A percentile compares a stretch with the other conserved stretches of the same genome.
phyloP scores from a whole-genome alignment of 1,140 invertebrate species.

The Macrostomum lignano region DNA sequence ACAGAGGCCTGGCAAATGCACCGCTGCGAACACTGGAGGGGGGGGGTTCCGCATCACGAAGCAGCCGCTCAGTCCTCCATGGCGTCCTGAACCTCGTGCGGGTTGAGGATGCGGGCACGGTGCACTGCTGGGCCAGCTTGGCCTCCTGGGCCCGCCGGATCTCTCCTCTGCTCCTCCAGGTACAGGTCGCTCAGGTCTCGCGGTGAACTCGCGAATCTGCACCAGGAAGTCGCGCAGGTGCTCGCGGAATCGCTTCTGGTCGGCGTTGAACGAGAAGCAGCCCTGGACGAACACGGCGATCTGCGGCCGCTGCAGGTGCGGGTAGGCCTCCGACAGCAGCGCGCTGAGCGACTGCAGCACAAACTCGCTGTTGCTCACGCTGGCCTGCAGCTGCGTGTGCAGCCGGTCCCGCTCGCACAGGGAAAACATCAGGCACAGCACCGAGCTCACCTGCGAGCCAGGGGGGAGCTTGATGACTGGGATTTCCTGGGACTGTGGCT shows the following conservation, averaged over 20 bases:
- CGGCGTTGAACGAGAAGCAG: slow-evolving; percentile 80
- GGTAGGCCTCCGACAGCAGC: slow-evolving; percentile 51
- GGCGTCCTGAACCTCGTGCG: slow-evolving; percentile 1
- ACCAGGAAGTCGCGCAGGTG: slow-evolving; percentile 95
- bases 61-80: slow-evolving; percentile 5
- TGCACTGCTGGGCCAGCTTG: slow-evolving; percentile 62
- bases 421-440: too few species aligned
- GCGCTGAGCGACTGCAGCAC: slow-evolving; percentile 60
- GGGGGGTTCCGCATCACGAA: too few species aligned
- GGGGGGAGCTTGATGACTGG: too few species aligned
- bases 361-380: too few species aligned
- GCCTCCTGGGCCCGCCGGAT: slow-evolving; percentile 62
- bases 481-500: too few species aligned
- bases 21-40: too few species aligned
- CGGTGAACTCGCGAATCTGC: slow-evolving; percentile 89
- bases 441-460: too few species aligned
- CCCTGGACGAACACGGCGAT: slow-evolving; percentile 95
- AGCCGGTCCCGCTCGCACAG: too few species aligned
- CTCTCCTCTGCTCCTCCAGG: slow-evolving; percentile 68
- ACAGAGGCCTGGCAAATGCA: too few species aligned
- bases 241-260: slow-evolving; percentile 81
- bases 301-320: slow-evolving; percentile 37
- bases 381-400: too few species aligned
- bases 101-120: slow-evolving; percentile 73
- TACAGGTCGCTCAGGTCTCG: slow-evolving; percentile 88